Base-by-base conservation (phyloP, 2,888 invertebrate species). In the Trilocha varians region DNA sequence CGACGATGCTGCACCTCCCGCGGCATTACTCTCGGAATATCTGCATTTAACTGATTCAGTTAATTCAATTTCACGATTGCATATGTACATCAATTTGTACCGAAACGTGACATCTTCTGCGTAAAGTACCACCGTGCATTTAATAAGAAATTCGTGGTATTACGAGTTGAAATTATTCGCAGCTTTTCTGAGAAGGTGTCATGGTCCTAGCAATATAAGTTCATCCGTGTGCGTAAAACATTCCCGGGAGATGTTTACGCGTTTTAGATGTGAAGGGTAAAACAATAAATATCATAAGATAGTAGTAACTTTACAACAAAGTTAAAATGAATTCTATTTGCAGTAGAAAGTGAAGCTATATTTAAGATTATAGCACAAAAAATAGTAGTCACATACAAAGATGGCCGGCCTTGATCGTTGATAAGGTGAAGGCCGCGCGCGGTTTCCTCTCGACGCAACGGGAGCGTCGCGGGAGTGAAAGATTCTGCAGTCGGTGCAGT, bases 381-480 rank as follows among this genome's bases (percentile, higher is more conserved):
- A 45, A 47, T 41, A 44, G 49, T 25, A 34, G 38, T 49, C 39
- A 39, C 35, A 13, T 45, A 48, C 53, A 53, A 57, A 57, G 54
- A 60, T 60, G 57, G 47, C 52, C 66, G 79, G 76, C 84, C 84
- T 84, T 82, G 79, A 52, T 53, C 50, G 45, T 49, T 62, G 65
- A 69, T 68, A 65, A 74, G 76, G 76, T 78, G 78, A 83, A 83
- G 83, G 83, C 77, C 80, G 69, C 65, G 59, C 65, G 62, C 61
- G 62, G 66, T 70, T 76, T 78, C 77, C 79, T 78, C 70, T 70
- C 65, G 53, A 61, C 63, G 65, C 71, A 75, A 70, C 73, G 72
- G 78, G 78, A 76, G 74, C 74, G 62, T 52, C 60, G 62, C 65
- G 42, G 43, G 48, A 64, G 66, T 65, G 70, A 73, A 68, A 74